A percentile compares a stretch with the other conserved stretches of the same genome.
These are phyloP conservation scores for Lophotriccus pileatus DNA, from an alignment of 2,797 vertebrate species.

Conservation along the genomic window DNA sequence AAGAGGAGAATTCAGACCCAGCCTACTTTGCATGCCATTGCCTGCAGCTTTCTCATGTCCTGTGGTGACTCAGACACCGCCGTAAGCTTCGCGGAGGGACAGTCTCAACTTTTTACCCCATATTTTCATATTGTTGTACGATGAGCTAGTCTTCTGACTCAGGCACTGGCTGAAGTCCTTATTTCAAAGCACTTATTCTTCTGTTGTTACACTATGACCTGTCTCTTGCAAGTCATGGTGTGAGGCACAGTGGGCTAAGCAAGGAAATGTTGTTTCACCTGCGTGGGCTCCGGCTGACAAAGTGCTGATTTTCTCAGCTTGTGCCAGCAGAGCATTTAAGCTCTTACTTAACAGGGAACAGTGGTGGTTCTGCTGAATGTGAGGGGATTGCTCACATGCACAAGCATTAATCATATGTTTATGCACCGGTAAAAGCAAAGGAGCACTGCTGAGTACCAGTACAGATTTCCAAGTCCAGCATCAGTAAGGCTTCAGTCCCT, in stretches of 20 bases:
- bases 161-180: not conserved
- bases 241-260: not conserved
- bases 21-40: not conserved
- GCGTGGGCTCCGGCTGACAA: not conserved
- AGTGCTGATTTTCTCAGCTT: not conserved
- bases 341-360: not conserved
- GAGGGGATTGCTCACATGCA: not conserved
- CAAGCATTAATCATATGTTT: not conserved
- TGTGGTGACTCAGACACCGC: conserved; percentile 43
- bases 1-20: not conserved
- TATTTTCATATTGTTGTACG: not conserved
- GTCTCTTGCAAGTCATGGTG: not conserved
- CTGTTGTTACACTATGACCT: not conserved
- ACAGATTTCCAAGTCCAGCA: not conserved
- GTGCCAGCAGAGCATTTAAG: not conserved
- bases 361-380: not conserved
- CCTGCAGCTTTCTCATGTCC: conserved; percentile 5
- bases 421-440: not conserved
- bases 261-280: not conserved
- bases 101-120: conserved; percentile 27
- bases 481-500: not conserved
- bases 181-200: not conserved
- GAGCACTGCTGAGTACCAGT: not conserved
- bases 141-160: not conserved
- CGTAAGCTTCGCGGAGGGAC: not conserved